These are phyloP conservation scores for Poeciliopsis infans DNA, from an alignment of 2,797 vertebrate species.

Conservation along the genomic window DNA sequence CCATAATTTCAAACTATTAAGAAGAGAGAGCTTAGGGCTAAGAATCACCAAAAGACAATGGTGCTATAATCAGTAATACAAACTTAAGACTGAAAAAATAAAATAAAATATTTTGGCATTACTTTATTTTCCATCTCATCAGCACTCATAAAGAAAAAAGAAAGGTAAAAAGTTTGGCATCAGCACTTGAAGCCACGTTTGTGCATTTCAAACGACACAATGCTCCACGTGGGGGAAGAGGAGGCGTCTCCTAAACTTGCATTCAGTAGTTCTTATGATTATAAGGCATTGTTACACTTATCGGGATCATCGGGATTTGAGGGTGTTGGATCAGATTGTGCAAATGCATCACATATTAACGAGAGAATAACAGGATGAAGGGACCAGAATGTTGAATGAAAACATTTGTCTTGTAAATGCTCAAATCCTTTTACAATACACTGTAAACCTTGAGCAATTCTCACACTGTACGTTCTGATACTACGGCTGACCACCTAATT, in stretches of 20 bases:
- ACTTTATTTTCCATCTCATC: slow-evolving; percentile 1
- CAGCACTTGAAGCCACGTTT: slow-evolving; percentile 76
- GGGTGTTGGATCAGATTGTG: slow-evolving; percentile 80
- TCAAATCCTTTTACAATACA: slow-evolving; percentile 69
- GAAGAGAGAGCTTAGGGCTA: background rate
- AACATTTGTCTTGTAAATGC: slow-evolving; percentile 56
- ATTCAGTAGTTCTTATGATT: slow-evolving; percentile 85
- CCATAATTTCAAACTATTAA: background rate
- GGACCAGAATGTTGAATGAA: slow-evolving; percentile 46
- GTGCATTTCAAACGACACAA: slow-evolving; percentile 68
- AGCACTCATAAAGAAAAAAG: slow-evolving; percentile 2
- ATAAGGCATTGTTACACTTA: slow-evolving; percentile 89
- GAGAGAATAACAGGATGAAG: slow-evolving; percentile 42
- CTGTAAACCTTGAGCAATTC: slow-evolving; percentile 79
- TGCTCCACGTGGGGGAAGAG: slow-evolving; percentile 60
- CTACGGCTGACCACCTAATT: slow-evolving; percentile 53
- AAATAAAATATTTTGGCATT: background rate
- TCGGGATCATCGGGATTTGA: slow-evolving; percentile 75
- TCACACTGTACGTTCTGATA: slow-evolving; percentile 53
- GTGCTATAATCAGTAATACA: background rate
- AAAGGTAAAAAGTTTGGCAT: slow-evolving; percentile 57
- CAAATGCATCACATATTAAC: slow-evolving; percentile 76
- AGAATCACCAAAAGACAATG: background rate
- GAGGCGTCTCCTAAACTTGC: slow-evolving; percentile 63
- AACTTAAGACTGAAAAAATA: background rate